These are phyloP conservation scores for Orgyia antiqua DNA, from an alignment of 2,888 invertebrate genomes.

Conservation along the genomic window DNA sequence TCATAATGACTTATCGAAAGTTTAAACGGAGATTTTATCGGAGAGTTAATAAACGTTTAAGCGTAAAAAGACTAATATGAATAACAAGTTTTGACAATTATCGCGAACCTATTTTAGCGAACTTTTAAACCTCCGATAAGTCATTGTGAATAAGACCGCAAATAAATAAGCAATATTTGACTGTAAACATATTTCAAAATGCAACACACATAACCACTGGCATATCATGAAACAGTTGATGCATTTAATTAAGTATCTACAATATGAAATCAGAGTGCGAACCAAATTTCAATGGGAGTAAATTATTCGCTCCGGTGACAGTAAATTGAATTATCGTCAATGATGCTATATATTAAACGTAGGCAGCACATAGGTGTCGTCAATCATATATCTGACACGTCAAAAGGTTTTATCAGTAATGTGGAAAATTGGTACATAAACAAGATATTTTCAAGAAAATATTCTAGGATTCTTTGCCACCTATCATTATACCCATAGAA, in stretches of 20 bases:
- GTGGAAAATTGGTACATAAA: slow-evolving; percentile 5
- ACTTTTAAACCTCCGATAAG: too few species aligned
- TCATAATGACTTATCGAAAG: too few species aligned
- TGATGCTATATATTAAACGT: slow-evolving; percentile 1
- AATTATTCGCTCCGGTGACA: slow-evolving; percentile 8
- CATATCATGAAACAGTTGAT: background rate
- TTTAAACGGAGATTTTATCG: too few species aligned
- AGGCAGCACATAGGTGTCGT: slow-evolving; percentile 4
- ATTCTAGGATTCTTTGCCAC: too few species aligned
- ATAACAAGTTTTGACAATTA: too few species aligned
- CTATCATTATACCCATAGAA: too few species aligned
- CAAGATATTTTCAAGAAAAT: background rate
- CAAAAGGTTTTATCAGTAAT: slow-evolving; percentile 3
- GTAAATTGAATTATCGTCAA: slow-evolving; percentile 8
- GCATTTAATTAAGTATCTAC: slow-evolving; percentile 6
- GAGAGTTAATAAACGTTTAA: too few species aligned
- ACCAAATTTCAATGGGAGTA: slow-evolving; percentile 2
- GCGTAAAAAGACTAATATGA: too few species aligned
- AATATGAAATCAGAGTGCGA: slow-evolving; percentile 1
- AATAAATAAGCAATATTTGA: too few species aligned
- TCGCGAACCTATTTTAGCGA: too few species aligned
- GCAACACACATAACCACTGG: background rate
- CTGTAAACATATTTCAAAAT: too few species aligned
- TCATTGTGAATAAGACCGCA: too few species aligned
- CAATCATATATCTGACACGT: slow-evolving; percentile 2